phyloP scores from a whole-genome alignment of 2,797 vertebrate genomes.

The Ibycter americanus region DNA sequence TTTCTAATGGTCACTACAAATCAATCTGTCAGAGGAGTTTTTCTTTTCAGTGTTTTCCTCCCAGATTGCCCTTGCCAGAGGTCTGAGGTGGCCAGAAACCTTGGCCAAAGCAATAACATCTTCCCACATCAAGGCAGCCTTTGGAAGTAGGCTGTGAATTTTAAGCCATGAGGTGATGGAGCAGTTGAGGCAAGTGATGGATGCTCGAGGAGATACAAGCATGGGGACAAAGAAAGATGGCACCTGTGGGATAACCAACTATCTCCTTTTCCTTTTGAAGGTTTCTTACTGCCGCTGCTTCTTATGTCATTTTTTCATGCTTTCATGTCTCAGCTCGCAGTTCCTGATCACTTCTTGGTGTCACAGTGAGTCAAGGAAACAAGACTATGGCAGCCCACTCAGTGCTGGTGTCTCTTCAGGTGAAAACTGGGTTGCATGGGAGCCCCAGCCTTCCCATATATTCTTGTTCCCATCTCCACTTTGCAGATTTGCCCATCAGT shows the following conservation, averaged over 20 bases:
- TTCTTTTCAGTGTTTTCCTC: background rate
- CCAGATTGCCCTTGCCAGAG: background rate
- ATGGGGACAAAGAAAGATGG: background rate
- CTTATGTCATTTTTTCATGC: background rate
- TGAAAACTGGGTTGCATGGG: background rate
- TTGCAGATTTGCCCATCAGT: background rate
- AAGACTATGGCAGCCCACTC: background rate
- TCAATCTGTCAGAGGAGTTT: slow-evolving; percentile 29
- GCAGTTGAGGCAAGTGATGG: background rate
- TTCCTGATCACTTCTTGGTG: background rate
- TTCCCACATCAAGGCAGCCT: background rate
- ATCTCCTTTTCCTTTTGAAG: background rate
- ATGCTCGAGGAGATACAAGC: background rate
- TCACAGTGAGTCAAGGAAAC: background rate
- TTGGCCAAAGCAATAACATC: background rate
- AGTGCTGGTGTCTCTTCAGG: background rate
- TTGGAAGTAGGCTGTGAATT: background rate
- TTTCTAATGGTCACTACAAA: slow-evolving; percentile 45
- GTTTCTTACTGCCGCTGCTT: background rate
- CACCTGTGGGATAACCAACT: background rate
- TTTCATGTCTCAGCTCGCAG: rapidly evolving
- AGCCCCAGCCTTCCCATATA: background rate
- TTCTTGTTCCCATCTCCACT: background rate
- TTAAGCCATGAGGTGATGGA: background rate
- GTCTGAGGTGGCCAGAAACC: background rate